Base-by-base conservation (phyloP, 2,797 vertebrate species). In the Silurus aristotelis region DNA sequence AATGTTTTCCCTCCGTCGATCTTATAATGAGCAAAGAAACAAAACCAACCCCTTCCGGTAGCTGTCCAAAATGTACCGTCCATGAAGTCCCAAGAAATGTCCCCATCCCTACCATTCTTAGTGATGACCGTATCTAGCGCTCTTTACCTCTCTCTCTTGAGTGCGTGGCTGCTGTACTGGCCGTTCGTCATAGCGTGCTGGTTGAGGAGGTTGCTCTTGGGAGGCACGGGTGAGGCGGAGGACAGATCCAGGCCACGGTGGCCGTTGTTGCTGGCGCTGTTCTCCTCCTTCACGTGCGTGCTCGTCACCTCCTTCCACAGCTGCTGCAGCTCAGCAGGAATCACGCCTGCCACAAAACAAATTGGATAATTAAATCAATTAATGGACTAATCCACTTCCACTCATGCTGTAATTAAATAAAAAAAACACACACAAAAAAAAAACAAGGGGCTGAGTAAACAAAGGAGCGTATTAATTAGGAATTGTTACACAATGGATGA, bases 291-390 rank as follows among this genome's bases (percentile, higher is more conserved):
- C 87, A 96, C 95, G 77, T 97, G 94, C 87, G 96, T 94, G 83
- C 95, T 94, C 86, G 98, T 97, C 93, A 99, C 98, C 95, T 99
- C 98, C 94, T 99, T 99, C 98, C 98, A 99, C 94, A 99, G 97
- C 94, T 99, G 98, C 95, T 99, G 98, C 91, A 99, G 96, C 94
- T 99, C 98, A 83, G 96, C 94, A 96, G 98, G 98, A 98, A 99
- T 98, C 96, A 99, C 96, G 97, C 98, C 98, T 99, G 96, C 95
- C 95, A 99, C 96, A 97, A 97, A 84, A 99, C 97, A 98, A 97
- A 98, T 96, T 97, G 96, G 96, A 97, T 98, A 97, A 98, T 98
- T 96, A 97, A 98, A 97, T 99, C 97, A 97, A 99, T 98, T 98
- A 98, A 96, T 94, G 92, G 67, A 96, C 96, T 98, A 99, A 98